phyloP scores from a whole-genome alignment of 2,888 invertebrate species.

The Polylopha cassiicola region DNA sequence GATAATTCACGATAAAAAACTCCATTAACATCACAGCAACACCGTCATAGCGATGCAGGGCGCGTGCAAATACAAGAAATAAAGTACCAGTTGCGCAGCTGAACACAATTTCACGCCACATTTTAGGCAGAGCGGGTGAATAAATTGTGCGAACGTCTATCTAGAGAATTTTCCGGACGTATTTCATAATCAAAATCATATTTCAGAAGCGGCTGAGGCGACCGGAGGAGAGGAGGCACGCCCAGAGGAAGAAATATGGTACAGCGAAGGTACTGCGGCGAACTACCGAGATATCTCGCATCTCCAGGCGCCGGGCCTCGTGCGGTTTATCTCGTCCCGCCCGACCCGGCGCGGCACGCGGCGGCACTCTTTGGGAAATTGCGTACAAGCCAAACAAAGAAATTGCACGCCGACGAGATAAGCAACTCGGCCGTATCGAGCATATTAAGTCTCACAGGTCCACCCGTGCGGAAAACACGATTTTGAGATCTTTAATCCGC shows the following conservation, averaged over 20 bases:
- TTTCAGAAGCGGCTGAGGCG: slow-evolving; percentile 41
- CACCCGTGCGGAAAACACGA: slow-evolving; percentile 15
- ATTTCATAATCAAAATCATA: slow-evolving; percentile 59
- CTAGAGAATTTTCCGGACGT: slow-evolving; percentile 42
- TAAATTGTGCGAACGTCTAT: slow-evolving; percentile 42
- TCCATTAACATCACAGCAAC: slow-evolving; percentile 24
- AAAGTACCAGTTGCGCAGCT: slow-evolving; percentile 20
- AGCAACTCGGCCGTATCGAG: slow-evolving; percentile 52
- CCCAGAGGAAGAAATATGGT: slow-evolving; percentile 44
- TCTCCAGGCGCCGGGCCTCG: slow-evolving; percentile 48
- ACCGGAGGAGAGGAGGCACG: slow-evolving; percentile 37
- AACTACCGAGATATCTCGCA: slow-evolving; percentile 54
- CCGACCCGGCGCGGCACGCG: slow-evolving; percentile 36
- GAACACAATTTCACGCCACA: slow-evolving; percentile 38
- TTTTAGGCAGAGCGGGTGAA: slow-evolving; percentile 32
- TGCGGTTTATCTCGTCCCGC: slow-evolving; percentile 51
- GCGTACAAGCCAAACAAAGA: slow-evolving; percentile 69
- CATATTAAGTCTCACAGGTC: slow-evolving; percentile 33
- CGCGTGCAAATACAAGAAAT: slow-evolving; percentile 25
- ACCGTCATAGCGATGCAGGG: slow-evolving; percentile 11
- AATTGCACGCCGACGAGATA: slow-evolving; percentile 61
- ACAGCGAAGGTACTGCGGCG: slow-evolving; percentile 27
- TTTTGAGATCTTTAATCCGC: too few species aligned
- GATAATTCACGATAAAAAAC: slow-evolving; percentile 23
- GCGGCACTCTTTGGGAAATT: slow-evolving; percentile 61